Evolutionary conservation across 2,888 invertebrate genomes (phyloP), one percentile per base, ranked within the genome.

Genomic region (Magallana nippona): DNA sequence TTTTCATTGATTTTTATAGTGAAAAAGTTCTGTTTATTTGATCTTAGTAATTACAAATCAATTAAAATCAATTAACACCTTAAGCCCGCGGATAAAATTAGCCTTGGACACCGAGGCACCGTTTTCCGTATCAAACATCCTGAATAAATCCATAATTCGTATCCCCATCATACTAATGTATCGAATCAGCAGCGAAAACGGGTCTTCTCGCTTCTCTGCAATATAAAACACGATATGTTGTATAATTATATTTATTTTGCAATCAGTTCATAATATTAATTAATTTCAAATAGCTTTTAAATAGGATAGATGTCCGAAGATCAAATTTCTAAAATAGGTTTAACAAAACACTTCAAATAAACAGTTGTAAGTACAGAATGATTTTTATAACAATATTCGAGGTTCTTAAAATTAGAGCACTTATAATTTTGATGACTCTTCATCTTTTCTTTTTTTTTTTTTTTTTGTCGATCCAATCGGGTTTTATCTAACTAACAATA

Each of bases 121-220:
- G 82, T 90, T 92, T 82, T 92, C 91, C 27, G 90, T 89, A 79
- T 94, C 93, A 86, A 93, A 92, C 86, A 91, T 91, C 17, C 93
- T 88, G 89, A 94, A 94, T 77, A 94, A 88, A 85, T 94, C 94
- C 19, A 93, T 90, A 10, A 93, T 92, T 17, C 93, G 89, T 79
- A 94, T 93, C 8, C 92, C 92, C 85, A 92, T 91, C 60, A 92
- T 89, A 32, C 90, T 90, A 56, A 94, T 88, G 87, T 91, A 94
- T 71, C 93, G 89, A 32, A 92, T 90, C 79, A 94, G 89, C 60
- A 93, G 84, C 8, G 92, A 90, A 55, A 94, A 87, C 0, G 94
- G 94, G 85, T 94, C 94, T 78, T 93, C 92, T 63, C 90, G 57
- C 56, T 58, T 80, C 80, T 22, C 80, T 80, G 15, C 1, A 80